Conservation (phyloP, 2,888 invertebrate species). For the Glyphotaelius pellucidus region DNA sequence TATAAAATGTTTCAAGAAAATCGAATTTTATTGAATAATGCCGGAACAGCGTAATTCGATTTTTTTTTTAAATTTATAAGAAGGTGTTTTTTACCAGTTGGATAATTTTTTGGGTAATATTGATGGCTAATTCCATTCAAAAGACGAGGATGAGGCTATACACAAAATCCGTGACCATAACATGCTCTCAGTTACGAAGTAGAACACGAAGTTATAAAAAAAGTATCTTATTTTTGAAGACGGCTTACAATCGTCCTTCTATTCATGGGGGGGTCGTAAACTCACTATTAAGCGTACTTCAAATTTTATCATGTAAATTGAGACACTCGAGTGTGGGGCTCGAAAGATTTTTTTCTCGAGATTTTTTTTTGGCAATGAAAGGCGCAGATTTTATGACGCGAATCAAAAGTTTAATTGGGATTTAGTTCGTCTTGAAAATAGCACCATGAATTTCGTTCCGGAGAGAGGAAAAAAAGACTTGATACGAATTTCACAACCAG, state of each 20-base stretch:
- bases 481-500: neutral
- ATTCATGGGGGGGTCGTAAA: constrained; percentile 63
- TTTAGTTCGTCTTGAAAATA: constrained; percentile 28
- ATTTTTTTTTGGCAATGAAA: constrained; percentile 47
- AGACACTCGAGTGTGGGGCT: constrained; percentile 52
- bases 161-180: constrained; percentile 47
- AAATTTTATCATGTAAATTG: constrained; percentile 65
- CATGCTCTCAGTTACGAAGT: constrained; percentile 50
- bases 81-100: constrained; percentile 43
- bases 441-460: constrained; percentile 2
- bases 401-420: constrained; percentile 62
- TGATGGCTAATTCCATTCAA: constrained; percentile 21
- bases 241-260: constrained; percentile 59
- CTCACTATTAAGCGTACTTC: constrained; percentile 63
- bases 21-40: constrained; percentile 28
- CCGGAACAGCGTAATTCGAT: constrained; percentile 14
- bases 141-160: neutral
- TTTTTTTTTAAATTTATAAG: no score
- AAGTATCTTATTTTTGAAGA: constrained; percentile 63
- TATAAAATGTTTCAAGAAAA: constrained; percentile 17
- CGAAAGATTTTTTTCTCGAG: constrained; percentile 42
- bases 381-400: constrained; percentile 57
- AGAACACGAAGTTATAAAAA: constrained; percentile 62
- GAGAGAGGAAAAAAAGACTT: neutral
- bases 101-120: constrained; percentile 45